phyloP scores from a whole-genome alignment of 2,113 vertebrate species.

The Parus major region DNA sequence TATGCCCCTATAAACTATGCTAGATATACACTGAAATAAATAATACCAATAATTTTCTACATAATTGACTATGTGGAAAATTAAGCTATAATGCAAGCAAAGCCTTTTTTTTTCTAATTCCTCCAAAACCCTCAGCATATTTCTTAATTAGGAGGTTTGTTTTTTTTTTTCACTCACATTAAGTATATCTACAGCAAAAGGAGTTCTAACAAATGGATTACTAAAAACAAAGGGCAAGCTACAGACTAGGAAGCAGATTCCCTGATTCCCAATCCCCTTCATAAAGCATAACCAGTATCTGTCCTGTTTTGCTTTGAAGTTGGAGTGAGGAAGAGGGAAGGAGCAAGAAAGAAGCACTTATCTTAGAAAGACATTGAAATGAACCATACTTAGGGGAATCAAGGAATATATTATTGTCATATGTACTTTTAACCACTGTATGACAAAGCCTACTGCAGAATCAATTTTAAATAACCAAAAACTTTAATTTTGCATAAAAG shows the following conservation, averaged over 20 bases:
- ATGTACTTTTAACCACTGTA: neutral
- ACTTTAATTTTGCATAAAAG: neutral
- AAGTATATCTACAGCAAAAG: neutral
- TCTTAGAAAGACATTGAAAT: neutral
- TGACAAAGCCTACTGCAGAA: neutral
- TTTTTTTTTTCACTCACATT: neutral
- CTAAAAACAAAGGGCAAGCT: neutral
- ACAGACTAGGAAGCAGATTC: neutral
- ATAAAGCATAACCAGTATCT: neutral
- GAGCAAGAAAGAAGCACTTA: neutral
- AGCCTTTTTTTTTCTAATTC: neutral
- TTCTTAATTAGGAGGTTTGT: neutral
- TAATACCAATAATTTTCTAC: neutral
- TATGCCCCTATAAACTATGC: neutral
- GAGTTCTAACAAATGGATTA: neutral
- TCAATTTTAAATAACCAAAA: neutral
- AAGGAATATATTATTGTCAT: neutral
- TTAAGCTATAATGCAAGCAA: fast-evolving
- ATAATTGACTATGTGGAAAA: neutral
- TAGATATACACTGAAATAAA: neutral
- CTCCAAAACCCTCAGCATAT: neutral
- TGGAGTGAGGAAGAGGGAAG: neutral
- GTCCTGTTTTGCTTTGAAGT: neutral
- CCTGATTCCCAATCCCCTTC: neutral
- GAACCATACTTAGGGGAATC: neutral